These are phyloP conservation scores for Lepidocyrtinus sp. DNA, from an alignment of 2,888 invertebrate genomes.

Conservation along the genomic window DNA sequence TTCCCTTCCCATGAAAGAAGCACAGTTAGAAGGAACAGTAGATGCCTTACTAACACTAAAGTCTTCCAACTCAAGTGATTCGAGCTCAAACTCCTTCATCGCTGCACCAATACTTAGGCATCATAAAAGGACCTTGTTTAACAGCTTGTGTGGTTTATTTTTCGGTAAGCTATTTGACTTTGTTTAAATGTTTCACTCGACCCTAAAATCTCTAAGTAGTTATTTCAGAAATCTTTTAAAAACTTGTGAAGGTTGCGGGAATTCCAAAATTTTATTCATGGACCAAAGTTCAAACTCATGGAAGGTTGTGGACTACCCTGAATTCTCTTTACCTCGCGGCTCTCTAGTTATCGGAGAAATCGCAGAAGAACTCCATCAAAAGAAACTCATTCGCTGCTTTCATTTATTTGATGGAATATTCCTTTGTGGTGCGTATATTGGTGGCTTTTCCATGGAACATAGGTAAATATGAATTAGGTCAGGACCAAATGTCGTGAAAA, in stretches of 20 bases:
- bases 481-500: background rate
- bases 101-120: conserved; percentile 16
- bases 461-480: conserved; percentile 16
- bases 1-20: background rate
- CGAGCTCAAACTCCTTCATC: background rate
- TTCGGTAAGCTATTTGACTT: conserved; percentile 19
- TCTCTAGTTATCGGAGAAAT: conserved; percentile 35
- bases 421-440: conserved; percentile 23
- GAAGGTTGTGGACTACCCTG: background rate
- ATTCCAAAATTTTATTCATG: conserved; percentile 11
- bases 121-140: background rate
- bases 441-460: background rate
- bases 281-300: background rate
- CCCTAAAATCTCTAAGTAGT: background rate
- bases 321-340: conserved; percentile 27
- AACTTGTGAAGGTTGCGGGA: conserved; percentile 19
- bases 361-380: conserved; percentile 23
- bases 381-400: conserved; percentile 18
- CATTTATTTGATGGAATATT: conserved; percentile 36
- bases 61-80: background rate
- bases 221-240: background rate
- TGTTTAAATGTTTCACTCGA: background rate
- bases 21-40: background rate
- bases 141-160: conserved; percentile 26
- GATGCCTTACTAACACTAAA: background rate